Conservation (phyloP, 2,113 vertebrate species). For the Bubalus kerabau region DNA sequence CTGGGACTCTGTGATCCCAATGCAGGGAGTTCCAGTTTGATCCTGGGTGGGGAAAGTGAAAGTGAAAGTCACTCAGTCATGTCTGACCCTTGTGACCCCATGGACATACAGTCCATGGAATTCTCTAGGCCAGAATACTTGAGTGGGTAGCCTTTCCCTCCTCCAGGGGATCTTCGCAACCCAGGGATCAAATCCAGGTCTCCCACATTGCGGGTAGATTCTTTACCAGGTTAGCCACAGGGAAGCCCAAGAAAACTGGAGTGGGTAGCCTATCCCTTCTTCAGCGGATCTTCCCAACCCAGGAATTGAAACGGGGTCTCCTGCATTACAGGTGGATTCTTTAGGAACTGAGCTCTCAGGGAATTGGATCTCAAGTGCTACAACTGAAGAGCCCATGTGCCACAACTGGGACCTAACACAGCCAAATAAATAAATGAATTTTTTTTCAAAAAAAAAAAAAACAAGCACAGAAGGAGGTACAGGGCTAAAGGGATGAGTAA, state of each 20-base stretch:
- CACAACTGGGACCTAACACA: not conserved
- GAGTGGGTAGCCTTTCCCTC: not conserved
- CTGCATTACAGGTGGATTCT: not conserved
- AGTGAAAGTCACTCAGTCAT: not conserved
- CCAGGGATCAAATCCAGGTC: not conserved
- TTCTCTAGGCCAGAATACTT: not conserved
- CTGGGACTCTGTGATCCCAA: not conserved
- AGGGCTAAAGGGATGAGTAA: not conserved
- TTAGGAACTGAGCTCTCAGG: not conserved
- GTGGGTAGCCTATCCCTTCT: not conserved
- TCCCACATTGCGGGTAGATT: not conserved
- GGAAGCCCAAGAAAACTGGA: not conserved
- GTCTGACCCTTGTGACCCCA: not conserved
- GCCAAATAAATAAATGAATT: not conserved
- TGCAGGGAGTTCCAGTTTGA: not conserved
- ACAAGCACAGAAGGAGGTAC: not conserved
- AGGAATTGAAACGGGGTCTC: not conserved
- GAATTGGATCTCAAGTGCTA: not conserved
- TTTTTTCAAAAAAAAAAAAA: not conserved
- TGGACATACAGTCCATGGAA: not conserved
- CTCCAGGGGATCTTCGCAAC: not conserved
- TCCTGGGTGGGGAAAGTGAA: fast-evolving
- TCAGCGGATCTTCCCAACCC: not conserved
- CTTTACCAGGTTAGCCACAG: not conserved
- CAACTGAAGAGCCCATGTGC: not conserved